Conservation (phyloP, 2,113 vertebrate genomes). For the Anolis carolinensis region DNA sequence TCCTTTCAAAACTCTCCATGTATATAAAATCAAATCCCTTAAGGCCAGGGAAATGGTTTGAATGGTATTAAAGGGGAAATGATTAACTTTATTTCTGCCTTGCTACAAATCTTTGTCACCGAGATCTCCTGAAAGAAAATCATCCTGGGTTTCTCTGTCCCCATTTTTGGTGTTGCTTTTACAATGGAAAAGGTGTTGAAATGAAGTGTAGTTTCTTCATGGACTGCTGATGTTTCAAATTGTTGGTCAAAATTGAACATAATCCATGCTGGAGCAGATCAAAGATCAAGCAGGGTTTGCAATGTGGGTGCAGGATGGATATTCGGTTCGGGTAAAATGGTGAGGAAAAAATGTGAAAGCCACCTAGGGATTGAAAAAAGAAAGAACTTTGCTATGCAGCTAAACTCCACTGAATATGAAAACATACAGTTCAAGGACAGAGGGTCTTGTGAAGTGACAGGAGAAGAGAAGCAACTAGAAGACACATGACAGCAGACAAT, state of each 20-base stretch:
- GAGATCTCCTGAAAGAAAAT: constrained; percentile 20
- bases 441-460: constrained; percentile 36
- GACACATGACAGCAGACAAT: constrained; percentile 9
- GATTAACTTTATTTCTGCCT: constrained; percentile 38
- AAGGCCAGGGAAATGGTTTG: background rate
- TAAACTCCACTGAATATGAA: constrained; percentile 64
- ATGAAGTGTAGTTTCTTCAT: background rate
- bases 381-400: constrained; percentile 71
- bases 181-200: constrained; percentile 25
- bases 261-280: constrained; percentile 11
- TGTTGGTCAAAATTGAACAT: background rate
- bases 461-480: background rate
- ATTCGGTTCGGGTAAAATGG: background rate
- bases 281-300: constrained; percentile 16
- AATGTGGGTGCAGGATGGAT: constrained; percentile 3
- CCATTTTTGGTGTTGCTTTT: constrained; percentile 32
- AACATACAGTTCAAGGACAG: constrained; percentile 12
- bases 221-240: background rate
- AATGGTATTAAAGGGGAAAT: constrained; percentile 17
- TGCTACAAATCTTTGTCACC: constrained; percentile 17
- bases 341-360: constrained; percentile 23
- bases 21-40: background rate
- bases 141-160: background rate
- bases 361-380: constrained; percentile 38
- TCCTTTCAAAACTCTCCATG: background rate